A percentile compares a stretch with the other conserved stretches of the same genome.
phyloP scores from a whole-genome alignment of 2,888 invertebrate species.

The Meiosimyza decipiens region DNA sequence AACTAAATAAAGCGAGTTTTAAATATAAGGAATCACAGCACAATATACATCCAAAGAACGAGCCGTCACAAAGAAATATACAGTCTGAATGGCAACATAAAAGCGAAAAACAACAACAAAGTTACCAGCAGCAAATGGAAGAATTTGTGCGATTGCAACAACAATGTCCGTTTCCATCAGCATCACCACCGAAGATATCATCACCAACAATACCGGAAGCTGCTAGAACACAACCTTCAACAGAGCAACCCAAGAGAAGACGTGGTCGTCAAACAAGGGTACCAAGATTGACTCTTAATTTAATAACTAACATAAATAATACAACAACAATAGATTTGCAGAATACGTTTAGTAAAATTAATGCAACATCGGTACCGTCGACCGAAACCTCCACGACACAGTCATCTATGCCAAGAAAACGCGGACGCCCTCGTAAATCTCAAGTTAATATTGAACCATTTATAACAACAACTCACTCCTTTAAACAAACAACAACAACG shows the following conservation, averaged over 20 bases:
- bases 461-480: not conserved
- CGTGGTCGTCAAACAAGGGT: not conserved
- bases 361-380: not conserved
- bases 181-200: too few species aligned
- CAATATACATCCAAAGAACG: too few species aligned
- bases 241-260: conserved; percentile 9
- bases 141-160: conserved; percentile 1
- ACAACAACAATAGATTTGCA: conserved; percentile 3
- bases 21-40: not conserved
- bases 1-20: not conserved
- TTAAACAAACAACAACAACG: not conserved
- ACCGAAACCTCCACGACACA: too few species aligned
- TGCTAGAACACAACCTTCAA: not conserved
- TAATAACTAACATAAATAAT: conserved; percentile 11
- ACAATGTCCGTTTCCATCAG: not conserved
- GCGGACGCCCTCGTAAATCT: conserved; percentile 19
- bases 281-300: conserved; percentile 3
- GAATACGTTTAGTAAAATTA: not conserved
- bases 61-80: not conserved
- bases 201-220: not conserved
- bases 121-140: conserved; percentile 15
- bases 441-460: not conserved
- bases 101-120: not conserved
- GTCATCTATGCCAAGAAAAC: conserved; percentile 7
- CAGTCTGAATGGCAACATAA: conserved; percentile 9